Conservation (phyloP, 2,888 invertebrate genomes). For the Galeruca laticollis region DNA sequence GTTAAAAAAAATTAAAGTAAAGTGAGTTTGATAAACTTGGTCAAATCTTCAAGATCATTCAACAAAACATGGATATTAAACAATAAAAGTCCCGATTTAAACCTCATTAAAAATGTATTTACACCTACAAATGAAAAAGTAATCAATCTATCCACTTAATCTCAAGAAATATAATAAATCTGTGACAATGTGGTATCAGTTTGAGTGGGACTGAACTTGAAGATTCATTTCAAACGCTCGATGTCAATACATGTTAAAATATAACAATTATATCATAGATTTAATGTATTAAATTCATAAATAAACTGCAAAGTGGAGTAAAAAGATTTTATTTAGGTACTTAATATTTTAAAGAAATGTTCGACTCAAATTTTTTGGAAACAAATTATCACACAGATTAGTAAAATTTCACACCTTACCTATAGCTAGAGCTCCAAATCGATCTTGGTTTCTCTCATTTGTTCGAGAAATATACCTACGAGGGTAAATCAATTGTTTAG, state of each 20-base stretch:
- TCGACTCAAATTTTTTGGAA: too few relatives aligned
- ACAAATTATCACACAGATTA: too few relatives aligned
- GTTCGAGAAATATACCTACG: too few relatives aligned
- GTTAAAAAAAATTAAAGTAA: slow-evolving; percentile 17
- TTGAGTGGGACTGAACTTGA: slow-evolving; percentile 14
- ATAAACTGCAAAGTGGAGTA: slow-evolving; percentile 11
- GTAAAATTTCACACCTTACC: too few relatives aligned
- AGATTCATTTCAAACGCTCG: slow-evolving; percentile 25
- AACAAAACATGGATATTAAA: too few relatives aligned
- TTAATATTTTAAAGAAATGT: too few relatives aligned
- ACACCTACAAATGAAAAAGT: too few relatives aligned
- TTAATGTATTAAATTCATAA: slow-evolving; percentile 32
- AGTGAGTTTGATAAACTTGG: slow-evolving; percentile 18
- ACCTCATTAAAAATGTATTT: too few relatives aligned
- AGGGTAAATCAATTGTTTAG: too few relatives aligned
- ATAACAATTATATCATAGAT: slow-evolving; percentile 37
- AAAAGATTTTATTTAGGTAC: slow-evolving; percentile 9
- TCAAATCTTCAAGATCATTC: slow-evolving; percentile 14
- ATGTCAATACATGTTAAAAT: slow-evolving; percentile 46
- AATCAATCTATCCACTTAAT: neutral
- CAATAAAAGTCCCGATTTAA: too few relatives aligned
- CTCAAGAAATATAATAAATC: neutral
- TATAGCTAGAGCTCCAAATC: too few relatives aligned
- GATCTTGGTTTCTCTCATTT: too few relatives aligned
- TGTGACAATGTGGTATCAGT: slow-evolving; percentile 1